Evolutionary conservation across 2,113 vertebrate species (phyloP).

Genomic region (Excalfactoria chinensis): DNA sequence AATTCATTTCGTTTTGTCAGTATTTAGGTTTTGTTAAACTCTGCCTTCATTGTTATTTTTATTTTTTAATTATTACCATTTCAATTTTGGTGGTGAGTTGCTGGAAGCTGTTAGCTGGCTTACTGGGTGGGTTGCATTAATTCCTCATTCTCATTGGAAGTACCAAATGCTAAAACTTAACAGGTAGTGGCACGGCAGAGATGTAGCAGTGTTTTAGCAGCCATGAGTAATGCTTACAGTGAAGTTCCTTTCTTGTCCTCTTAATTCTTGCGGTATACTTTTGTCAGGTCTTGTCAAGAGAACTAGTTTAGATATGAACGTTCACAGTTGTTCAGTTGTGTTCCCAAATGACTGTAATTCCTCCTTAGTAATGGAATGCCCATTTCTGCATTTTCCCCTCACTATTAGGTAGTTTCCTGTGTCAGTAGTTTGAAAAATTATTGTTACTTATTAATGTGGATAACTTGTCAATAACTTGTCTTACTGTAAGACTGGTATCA

Average conservation of each 20-base stretch:
- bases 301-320: not conserved
- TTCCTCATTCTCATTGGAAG: slow-evolving; percentile 4
- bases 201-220: not conserved
- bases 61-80: too few relatives aligned
- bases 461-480: not conserved
- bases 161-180: not conserved
- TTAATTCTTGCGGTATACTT: not conserved
- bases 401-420: not conserved
- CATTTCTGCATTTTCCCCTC: rapidly evolving
- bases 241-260: not conserved
- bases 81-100: not conserved
- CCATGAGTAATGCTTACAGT: not conserved
- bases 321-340: not conserved
- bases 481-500: not conserved
- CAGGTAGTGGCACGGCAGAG: not conserved
- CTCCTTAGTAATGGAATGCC: not conserved
- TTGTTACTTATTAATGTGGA: not conserved
- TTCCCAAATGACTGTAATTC: not conserved
- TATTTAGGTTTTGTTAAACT: slow-evolving; percentile 6
- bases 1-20: slow-evolving; percentile 15
- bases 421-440: not conserved
- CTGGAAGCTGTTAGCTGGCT: not conserved
- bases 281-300: not conserved
- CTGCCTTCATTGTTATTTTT: not conserved
- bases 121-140: not conserved